Conservation (phyloP, 2,888 invertebrate species). For the Cephus runcator region DNA sequence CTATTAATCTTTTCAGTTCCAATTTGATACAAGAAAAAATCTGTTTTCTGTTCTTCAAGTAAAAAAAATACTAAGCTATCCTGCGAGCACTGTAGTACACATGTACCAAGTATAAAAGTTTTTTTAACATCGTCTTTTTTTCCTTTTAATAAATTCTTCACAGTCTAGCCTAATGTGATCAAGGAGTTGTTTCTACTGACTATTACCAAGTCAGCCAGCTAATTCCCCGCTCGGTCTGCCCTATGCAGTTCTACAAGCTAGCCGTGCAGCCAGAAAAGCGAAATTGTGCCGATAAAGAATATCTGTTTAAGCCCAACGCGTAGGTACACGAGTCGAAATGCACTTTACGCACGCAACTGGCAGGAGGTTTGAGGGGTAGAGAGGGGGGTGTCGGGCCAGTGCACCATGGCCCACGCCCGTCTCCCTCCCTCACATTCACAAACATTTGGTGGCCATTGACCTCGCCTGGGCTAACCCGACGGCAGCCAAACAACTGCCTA, state of each 20-base stretch:
- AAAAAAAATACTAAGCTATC: background rate
- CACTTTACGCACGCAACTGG: slow-evolving; percentile 53
- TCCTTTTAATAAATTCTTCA: background rate
- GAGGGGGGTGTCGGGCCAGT: slow-evolving; percentile 8
- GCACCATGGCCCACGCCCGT: slow-evolving; percentile 21
- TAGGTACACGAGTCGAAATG: slow-evolving; percentile 44
- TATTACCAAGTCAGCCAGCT: background rate
- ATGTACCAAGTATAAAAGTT: background rate
- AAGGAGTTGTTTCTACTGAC: background rate
- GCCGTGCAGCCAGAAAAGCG: background rate
- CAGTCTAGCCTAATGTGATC: background rate
- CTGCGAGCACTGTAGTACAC: background rate
- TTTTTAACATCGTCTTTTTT: background rate
- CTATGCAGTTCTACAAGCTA: background rate
- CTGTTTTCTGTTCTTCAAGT: background rate
- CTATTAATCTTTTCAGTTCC: background rate
- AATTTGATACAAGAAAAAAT: background rate
- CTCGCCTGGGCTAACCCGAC: slow-evolving; percentile 56
- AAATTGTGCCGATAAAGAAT: slow-evolving; percentile 46
- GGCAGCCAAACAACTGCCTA: slow-evolving; percentile 56
- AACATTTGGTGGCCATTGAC: slow-evolving; percentile 63
- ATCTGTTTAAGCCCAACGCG: slow-evolving; percentile 31
- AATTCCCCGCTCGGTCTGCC: background rate
- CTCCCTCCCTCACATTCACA: slow-evolving; percentile 49
- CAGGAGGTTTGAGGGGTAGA: background rate